Evolutionary conservation across 2,113 vertebrate species (phyloP).

Genomic region (Phoenicopterus ruber): DNA sequence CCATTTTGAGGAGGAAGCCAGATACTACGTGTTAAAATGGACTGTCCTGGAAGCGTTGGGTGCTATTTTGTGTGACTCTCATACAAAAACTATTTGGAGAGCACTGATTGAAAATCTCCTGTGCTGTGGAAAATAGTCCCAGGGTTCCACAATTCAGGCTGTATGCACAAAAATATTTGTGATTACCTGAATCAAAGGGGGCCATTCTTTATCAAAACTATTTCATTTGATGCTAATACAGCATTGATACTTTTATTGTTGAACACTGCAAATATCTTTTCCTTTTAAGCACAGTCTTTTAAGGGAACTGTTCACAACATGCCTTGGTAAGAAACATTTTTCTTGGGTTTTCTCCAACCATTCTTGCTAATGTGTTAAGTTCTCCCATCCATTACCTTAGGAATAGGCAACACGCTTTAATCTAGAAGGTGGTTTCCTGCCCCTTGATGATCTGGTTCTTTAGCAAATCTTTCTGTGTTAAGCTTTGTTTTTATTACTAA

Average conservation of each 20-base stretch:
- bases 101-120: neutral
- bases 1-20: neutral
- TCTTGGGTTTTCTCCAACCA: conserved; percentile 21
- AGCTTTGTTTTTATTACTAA: conserved; percentile 41
- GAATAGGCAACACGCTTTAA: conserved; percentile 29
- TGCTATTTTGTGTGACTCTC: neutral
- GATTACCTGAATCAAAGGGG: neutral
- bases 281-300: neutral
- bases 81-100: neutral
- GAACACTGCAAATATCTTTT: neutral
- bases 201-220: neutral
- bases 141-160: neutral
- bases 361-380: conserved; percentile 22
- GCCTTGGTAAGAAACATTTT: conserved; percentile 12
- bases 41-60: neutral
- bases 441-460: neutral
- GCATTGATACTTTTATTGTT: neutral
- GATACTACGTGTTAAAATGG: neutral
- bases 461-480: conserved; percentile 22
- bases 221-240: neutral
- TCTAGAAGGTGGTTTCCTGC: conserved; percentile 56
- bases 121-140: neutral
- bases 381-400: conserved; percentile 39
- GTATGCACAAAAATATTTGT: neutral
- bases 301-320: neutral